Evolutionary conservation across 2,113 vertebrate genomes (phyloP), one percentile per base, ranked within the genome.

Genomic region (Epinephelus fuscoguttatus): DNA sequence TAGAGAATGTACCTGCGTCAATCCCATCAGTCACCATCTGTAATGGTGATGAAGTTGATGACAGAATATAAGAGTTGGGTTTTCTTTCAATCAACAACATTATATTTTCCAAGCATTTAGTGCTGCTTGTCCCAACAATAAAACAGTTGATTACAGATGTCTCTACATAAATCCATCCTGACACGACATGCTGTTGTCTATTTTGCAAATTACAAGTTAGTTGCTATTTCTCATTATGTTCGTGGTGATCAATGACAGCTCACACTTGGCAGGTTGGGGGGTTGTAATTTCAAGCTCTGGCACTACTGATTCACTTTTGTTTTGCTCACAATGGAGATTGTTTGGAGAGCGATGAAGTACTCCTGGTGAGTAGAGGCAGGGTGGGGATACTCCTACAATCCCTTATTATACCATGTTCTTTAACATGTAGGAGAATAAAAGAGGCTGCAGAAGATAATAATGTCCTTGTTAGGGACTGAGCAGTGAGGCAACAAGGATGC

Each of bases 211-310:
- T 53, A 70, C 74, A 47, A 75, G 57, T 64, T 37, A 63, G 70
- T 40, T 70, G 40, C 49, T 72, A 55, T 79, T 81, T 76, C 71
- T 76, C 62, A 76, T 87, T 76, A 78, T 27, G n/a, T 74, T 77
- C 63, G 66, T 5, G 56, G 61, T n/a, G 30, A 73, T 78, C 40
- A 25, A 30, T 86, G 78, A 78, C 74, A 68, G 66, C 74, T 83
- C 30, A 21, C 18, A 52, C 67, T 78, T 81, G 70, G 73, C 81
- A 84, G 78, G 56, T 80, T 72, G 47, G 40, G 17, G 53, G 75
- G 70, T 71, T 82, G 76, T 70, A 75, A 64, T 80, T 81, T 79
- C 33, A 72, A 72, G 37, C 72, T 68, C 67, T 52, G 76, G 72
- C 76, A 63, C 49, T 37, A 21, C 57, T 14, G 13, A 45, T 71